phyloP scores from a whole-genome alignment of 2,888 invertebrate species.

The Synergus japonicus region DNA sequence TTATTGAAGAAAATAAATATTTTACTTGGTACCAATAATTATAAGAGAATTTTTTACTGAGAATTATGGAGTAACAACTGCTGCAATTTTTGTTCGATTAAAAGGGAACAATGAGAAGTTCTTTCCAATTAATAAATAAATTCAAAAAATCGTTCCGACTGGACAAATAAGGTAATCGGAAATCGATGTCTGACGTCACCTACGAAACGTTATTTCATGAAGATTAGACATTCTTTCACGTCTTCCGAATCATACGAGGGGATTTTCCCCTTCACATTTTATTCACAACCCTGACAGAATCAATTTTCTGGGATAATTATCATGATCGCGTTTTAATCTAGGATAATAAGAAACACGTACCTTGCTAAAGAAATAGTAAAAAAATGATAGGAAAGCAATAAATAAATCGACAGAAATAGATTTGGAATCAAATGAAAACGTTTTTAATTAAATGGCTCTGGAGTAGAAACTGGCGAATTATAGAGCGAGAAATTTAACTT shows the following conservation, averaged over 20 bases:
- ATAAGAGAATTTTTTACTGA: background rate
- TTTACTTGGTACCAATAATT: background rate
- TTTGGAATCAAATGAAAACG: background rate
- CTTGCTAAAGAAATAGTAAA: background rate
- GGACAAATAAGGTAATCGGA: constrained; percentile 26
- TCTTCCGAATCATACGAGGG: background rate
- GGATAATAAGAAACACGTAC: background rate
- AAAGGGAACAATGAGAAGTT: background rate
- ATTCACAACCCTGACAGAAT: background rate
- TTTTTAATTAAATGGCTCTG: too few species aligned
- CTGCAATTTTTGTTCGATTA: background rate
- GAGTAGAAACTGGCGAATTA: too few species aligned
- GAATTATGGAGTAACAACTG: background rate
- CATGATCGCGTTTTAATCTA: background rate
- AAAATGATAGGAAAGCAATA: background rate
- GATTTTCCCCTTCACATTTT: background rate
- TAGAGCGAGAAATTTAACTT: too few species aligned
- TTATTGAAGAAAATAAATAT: too few species aligned
- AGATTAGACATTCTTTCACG: constrained; percentile 32
- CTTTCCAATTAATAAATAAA: background rate
- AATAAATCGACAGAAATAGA: background rate
- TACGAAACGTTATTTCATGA: background rate
- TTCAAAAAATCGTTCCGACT: background rate
- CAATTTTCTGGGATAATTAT: background rate
- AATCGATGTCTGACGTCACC: constrained; percentile 27